Percentiles rank a stretch among this genome's conserved stretches.
phyloP scores from a whole-genome alignment of 2,113 vertebrate genomes.

The Hemibagrus wyckioides region DNA sequence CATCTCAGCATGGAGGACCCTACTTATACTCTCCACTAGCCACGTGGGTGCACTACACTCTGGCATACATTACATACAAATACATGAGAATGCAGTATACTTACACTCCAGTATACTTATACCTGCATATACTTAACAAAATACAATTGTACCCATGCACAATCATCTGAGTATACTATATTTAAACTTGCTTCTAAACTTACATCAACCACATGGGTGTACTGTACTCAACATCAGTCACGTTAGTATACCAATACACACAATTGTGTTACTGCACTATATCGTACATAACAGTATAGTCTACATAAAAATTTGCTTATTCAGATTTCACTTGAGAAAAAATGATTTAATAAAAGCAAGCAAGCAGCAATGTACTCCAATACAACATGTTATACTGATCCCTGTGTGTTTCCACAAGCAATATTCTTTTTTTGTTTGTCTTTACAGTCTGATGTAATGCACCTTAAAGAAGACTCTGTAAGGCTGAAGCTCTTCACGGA shows the following conservation, averaged over 20 bases:
- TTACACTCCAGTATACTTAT: too few species aligned
- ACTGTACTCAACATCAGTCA: not conserved
- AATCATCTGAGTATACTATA: not conserved
- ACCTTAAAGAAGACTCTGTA: conserved; percentile 80
- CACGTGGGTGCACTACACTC: conserved; percentile 76
- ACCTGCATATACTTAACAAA: not conserved
- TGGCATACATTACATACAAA: not conserved
- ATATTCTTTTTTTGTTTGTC: not conserved
- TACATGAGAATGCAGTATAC: too few species aligned
- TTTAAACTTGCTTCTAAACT: not conserved
- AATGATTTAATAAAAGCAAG: not conserved
- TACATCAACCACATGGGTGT: not conserved
- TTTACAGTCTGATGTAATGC: conserved; percentile 86
- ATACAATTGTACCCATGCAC: not conserved
- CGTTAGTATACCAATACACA: not conserved
- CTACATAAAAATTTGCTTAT: not conserved
- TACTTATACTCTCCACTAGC: conserved; percentile 89
- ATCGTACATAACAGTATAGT: not conserved
- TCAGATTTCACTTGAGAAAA: not conserved
- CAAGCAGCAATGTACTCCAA: not conserved
- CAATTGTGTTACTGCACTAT: not conserved
- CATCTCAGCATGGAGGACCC: conserved; percentile 91
- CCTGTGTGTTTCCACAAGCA: not conserved
- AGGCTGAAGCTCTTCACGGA: conserved; percentile 89
- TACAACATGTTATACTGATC: not conserved